Conservation (phyloP, 2,797 vertebrate species). For the Coendou prehensilis region DNA sequence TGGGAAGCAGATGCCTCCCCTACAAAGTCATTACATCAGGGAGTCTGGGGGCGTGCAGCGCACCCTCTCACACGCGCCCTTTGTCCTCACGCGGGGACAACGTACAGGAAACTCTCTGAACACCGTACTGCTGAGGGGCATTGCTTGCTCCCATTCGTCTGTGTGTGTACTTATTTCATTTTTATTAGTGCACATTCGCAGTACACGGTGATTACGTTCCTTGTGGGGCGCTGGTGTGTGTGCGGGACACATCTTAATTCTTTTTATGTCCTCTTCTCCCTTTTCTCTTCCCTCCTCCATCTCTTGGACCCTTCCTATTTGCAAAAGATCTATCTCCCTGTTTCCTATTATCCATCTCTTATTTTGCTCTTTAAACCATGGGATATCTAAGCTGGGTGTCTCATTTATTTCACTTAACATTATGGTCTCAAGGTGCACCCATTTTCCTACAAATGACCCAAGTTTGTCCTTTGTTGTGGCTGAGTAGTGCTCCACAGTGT, state of each 20-base stretch:
- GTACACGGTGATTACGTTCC: not conserved
- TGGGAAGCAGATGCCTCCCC: not conserved
- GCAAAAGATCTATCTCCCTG: not conserved
- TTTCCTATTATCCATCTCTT: not conserved
- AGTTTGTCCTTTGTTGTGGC: not conserved
- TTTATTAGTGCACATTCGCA: not conserved
- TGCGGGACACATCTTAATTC: not conserved
- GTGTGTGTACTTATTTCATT: not conserved
- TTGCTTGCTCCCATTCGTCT: rapidly evolving
- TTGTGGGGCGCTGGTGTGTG: not conserved
- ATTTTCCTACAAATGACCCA: not conserved
- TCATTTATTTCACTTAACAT: not conserved
- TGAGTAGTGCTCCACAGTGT: not conserved
- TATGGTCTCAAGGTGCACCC: not conserved
- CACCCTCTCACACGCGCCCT: not conserved
- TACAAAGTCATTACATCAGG: not conserved
- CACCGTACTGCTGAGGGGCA: rapidly evolving
- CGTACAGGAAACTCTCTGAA: not conserved
- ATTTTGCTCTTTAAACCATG: not conserved
- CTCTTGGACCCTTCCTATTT: not conserved
- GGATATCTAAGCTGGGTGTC: not conserved
- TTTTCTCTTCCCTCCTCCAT: not conserved
- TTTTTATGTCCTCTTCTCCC: not conserved
- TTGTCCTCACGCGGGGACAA: rapidly evolving
- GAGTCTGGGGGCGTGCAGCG: not conserved